Base-by-base conservation (phyloP, 37 sponge, comb jelly and placozoan genomes). In the Petrosia ficiformis region DNA sequence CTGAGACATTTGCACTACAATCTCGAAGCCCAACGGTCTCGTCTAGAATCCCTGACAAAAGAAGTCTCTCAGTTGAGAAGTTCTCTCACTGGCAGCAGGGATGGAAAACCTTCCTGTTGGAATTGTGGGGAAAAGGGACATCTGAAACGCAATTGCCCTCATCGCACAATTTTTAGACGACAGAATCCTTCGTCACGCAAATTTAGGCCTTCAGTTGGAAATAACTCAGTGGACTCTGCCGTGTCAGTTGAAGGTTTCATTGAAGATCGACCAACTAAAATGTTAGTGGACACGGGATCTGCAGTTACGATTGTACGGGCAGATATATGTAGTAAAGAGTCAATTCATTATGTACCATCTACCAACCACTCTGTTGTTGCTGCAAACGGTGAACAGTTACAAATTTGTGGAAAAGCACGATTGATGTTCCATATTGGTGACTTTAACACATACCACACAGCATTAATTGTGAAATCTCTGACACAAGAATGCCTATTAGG, bases 401-500 rank as follows among this genome's bases (percentile, higher is more conserved):
- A 56, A 35, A 22, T 73, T 57, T 33, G 33, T 1, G 64, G 64
- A 10, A 40, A 25, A 4, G 11, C 24, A 26, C 48, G 42, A 36
- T 28, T 71, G 22, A 30, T 42, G 39, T 16, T 71, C 26, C 40
- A 24, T 21, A 48, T 71, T 26, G 72, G 72, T 30, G 43, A 39
- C 24, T 24, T 41, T 71, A 25, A 24, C 16, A 42, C 29, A 22
- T 21, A 25, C n/a, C 29, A 71, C 39, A 22, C 72, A 39, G 72
- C 42, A 35, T 39, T 71, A 26, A 48, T 71, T 39, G 72, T 29
- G n/a, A 24, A 30, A 21, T 25, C 39, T 21, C 24, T 71, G 29
- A 71, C 72, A 39, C 72, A 71, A 39, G 72, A 71, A 48, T 71
- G 72, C 28, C 43, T 71, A 71, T 29, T 71, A 24, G 72, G 72